Conservation (phyloP, 2,797 vertebrate species). For the Philypnodon macrostomus region DNA sequence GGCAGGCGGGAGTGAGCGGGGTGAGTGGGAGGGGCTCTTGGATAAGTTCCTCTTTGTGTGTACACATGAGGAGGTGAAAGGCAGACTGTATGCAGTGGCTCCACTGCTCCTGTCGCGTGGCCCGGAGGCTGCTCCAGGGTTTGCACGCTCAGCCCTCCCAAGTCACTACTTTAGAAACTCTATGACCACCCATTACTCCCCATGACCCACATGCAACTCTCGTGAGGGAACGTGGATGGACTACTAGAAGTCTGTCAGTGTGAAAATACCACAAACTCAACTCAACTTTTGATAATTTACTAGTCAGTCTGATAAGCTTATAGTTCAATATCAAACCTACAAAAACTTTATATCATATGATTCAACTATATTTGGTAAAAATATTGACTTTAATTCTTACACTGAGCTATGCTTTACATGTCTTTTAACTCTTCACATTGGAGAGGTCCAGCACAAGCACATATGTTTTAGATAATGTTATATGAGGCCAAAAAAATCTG, state of each 20-base stretch:
- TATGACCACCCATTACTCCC: conserved; percentile 39
- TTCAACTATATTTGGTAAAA: too few relatives aligned
- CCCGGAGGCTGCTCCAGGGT: conserved; percentile 64
- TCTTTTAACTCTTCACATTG: not conserved
- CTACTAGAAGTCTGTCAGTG: not conserved
- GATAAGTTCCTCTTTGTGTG: conserved; percentile 95
- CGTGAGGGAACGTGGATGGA: conserved; percentile 11
- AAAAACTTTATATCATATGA: too few relatives aligned
- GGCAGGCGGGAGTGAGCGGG: conserved; percentile 8
- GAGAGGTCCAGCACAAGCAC: conserved; percentile 29
- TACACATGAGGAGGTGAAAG: conserved; percentile 87
- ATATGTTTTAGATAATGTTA: conserved; percentile 65
- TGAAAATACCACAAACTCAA: not conserved
- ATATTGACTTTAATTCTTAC: too few relatives aligned
- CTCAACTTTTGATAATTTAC: not conserved
- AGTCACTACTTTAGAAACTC: conserved; percentile 39
- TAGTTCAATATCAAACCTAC: not conserved
- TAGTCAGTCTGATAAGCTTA: too few relatives aligned
- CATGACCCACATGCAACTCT: conserved; percentile 15
- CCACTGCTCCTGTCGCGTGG: conserved; percentile 76
- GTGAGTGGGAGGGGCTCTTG: conserved; percentile 28
- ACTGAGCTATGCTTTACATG: not conserved
- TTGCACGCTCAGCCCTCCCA: conserved; percentile 39
- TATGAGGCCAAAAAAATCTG: conserved; percentile 45
- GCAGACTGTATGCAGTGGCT: conserved; percentile 85